Evolutionary conservation across 2,113 vertebrate genomes (phyloP).

Genomic region (Recurvirostra avosetta): DNA sequence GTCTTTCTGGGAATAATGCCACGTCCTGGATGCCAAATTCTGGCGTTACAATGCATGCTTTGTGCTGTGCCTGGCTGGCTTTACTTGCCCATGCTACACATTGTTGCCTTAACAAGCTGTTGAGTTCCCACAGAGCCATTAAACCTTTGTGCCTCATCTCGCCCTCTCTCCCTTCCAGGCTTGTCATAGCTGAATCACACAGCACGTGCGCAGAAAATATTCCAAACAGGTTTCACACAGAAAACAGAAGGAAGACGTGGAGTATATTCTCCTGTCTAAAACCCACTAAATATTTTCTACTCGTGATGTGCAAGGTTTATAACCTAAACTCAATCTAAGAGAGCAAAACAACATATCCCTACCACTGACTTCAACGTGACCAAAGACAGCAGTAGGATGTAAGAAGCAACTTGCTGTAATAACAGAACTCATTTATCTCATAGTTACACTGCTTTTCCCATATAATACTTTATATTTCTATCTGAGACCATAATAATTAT

Average conservation of each 20-base stretch:
- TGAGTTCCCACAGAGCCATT: background rate
- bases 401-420: background rate
- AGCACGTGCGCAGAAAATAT: background rate
- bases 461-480: background rate
- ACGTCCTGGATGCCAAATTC: background rate
- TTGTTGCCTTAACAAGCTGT: background rate
- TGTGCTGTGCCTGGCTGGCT: background rate
- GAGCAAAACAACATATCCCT: background rate
- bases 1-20: background rate
- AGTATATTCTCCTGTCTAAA: background rate
- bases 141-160: constrained; percentile 2
- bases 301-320: background rate
- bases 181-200: background rate
- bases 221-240: background rate
- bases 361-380: background rate
- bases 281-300: background rate
- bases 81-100: background rate
- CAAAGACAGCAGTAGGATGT: background rate
- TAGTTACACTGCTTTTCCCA: background rate
- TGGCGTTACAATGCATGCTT: background rate
- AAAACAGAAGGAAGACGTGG: background rate
- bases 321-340: background rate
- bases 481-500: background rate
- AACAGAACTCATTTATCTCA: background rate
- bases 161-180: background rate